Percentiles rank a stretch among this genome's conserved stretches.
phyloP scores from a whole-genome alignment of 1,140 invertebrate genomes.

The Eulimnadia texana region DNA sequence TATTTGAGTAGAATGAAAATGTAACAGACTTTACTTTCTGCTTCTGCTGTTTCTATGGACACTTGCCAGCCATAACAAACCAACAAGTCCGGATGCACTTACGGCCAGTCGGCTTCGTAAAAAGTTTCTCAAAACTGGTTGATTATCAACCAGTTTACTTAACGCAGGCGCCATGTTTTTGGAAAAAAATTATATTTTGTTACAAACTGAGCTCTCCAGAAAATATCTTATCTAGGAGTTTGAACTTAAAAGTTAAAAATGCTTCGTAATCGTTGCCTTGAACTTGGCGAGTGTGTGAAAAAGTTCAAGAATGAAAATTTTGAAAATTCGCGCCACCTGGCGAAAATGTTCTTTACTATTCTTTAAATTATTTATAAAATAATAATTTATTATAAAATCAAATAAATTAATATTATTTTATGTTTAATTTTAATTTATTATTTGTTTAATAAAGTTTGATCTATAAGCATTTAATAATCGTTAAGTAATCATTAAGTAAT shows the following conservation, averaged over 20 bases:
- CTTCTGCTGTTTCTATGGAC: slow-evolving; percentile 5
- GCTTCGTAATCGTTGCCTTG: background rate
- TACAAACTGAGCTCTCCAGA: too few species aligned
- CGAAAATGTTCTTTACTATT: too few species aligned
- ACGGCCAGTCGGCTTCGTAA: background rate
- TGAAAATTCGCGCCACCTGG: too few species aligned
- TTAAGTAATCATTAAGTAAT: background rate
- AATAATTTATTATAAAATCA: too few species aligned
- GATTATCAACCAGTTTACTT: slow-evolving; percentile 7
- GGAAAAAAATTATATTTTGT: background rate
- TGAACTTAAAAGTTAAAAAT: too few species aligned
- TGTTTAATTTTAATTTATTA: background rate
- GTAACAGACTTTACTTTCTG: slow-evolving; percentile 6
- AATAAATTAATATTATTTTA: background rate
- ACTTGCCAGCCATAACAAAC: slow-evolving; percentile 8
- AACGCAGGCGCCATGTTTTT: slow-evolving; percentile 11
- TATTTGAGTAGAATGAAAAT: background rate
- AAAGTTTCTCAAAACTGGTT: background rate
- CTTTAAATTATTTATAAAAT: too few species aligned
- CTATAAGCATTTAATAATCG: background rate
- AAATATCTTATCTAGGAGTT: too few species aligned
- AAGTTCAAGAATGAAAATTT: too few species aligned
- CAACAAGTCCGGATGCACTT: slow-evolving; percentile 2
- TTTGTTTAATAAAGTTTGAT: background rate
- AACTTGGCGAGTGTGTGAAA: too few species aligned